These are phyloP conservation scores for Lacanobia wlatinum DNA, from an alignment of 2,888 invertebrate species.

Conservation along the genomic window DNA sequence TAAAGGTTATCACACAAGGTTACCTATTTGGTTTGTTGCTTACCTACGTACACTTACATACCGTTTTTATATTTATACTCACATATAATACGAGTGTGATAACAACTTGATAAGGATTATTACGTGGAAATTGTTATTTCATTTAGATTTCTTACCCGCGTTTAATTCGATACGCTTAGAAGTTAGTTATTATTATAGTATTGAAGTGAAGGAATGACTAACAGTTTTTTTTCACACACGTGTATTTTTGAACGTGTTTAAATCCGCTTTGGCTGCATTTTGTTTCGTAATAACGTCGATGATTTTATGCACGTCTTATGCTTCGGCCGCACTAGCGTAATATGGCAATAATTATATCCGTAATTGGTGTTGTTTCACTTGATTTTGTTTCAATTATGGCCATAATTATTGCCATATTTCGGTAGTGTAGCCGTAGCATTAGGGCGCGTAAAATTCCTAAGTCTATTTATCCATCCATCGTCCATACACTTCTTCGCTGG, in stretches of 20 bases:
- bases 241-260: slow-evolving; percentile 46
- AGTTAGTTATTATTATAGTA: slow-evolving; percentile 19
- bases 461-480: neutral
- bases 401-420: too few relatives aligned
- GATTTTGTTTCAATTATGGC: too few relatives aligned
- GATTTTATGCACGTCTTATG: neutral
- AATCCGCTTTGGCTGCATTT: slow-evolving; percentile 31
- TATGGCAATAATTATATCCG: too few relatives aligned
- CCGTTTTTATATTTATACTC: slow-evolving; percentile 2
- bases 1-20: slow-evolving; percentile 5
- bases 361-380: too few relatives aligned
- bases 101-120: slow-evolving; percentile 48
- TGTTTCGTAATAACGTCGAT: neutral
- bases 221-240: slow-evolving; percentile 38
- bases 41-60: slow-evolving; percentile 14
- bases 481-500: neutral
- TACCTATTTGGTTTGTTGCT: slow-evolving; percentile 8
- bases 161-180: slow-evolving; percentile 44
- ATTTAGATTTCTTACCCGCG: slow-evolving; percentile 50
- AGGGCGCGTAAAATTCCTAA: too few relatives aligned
- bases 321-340: too few relatives aligned
- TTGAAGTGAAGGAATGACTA: slow-evolving; percentile 44
- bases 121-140: slow-evolving; percentile 47
- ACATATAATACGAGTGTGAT: slow-evolving; percentile 31
- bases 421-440: too few relatives aligned